These are phyloP conservation scores for Alligator sinensis DNA, from an alignment of 2,113 vertebrate species.

Conservation along the genomic window DNA sequence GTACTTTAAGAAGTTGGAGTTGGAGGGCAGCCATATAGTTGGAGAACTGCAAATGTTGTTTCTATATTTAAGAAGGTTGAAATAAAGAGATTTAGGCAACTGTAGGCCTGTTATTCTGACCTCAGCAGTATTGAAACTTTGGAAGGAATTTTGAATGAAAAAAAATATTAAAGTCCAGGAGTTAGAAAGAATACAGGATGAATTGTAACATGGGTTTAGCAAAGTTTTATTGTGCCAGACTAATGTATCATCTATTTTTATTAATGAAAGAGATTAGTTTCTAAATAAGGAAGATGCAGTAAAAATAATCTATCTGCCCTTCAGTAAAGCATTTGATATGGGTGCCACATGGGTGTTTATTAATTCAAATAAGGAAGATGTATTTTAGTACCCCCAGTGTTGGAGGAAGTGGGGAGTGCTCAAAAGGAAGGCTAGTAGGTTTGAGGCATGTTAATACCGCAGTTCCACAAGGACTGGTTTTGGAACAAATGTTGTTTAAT, in stretches of 20 bases:
- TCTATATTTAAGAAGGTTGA: not conserved
- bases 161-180: not conserved
- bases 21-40: not conserved
- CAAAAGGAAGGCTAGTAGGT: not conserved
- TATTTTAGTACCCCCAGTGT: too few species aligned
- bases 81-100: not conserved
- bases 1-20: not conserved
- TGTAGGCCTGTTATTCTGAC: not conserved
- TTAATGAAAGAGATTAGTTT: not conserved
- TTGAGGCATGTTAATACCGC: not conserved
- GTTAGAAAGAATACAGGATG: not conserved
- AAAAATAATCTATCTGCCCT: not conserved
- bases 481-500: not conserved
- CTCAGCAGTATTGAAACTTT: not conserved
- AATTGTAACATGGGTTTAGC: not conserved
- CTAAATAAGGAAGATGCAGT: not conserved
- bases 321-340: not conserved
- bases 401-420: too few species aligned
- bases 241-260: not conserved
- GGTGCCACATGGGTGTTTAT: not conserved
- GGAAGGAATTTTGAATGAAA: not conserved
- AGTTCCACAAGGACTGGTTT: not conserved
- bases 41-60: not conserved
- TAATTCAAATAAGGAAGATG: not conserved
- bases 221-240: not conserved